Evolutionary conservation across 2,888 invertebrate genomes (phyloP).

Genomic region (Hedya salicella): DNA sequence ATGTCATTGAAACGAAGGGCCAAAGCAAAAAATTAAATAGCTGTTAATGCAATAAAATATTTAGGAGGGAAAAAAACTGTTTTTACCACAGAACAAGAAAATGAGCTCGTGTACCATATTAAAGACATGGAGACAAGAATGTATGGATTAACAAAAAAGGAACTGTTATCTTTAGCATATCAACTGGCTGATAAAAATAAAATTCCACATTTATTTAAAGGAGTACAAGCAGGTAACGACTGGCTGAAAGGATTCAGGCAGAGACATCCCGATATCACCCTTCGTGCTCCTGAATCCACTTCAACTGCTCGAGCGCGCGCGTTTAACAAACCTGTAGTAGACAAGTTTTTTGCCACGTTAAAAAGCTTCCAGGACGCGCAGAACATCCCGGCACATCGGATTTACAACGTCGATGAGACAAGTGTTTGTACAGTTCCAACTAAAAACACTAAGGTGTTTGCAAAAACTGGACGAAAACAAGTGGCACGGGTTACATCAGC

Average conservation of each 20-base stretch:
- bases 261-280: neutral
- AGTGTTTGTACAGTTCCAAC: constrained; percentile 51
- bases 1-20: neutral
- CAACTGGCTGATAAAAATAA: neutral
- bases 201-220: neutral
- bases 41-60: neutral
- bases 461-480: constrained; percentile 50
- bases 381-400: constrained; percentile 50
- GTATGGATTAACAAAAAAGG: neutral
- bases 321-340: neutral
- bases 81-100: neutral
- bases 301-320: no score
- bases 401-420: constrained; percentile 56
- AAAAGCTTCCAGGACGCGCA: constrained; percentile 45
- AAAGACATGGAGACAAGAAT: neutral
- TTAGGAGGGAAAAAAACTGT: neutral
- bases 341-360: neutral
- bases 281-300: neutral
- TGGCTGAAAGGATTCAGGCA: neutral
- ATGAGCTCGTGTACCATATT: neutral
- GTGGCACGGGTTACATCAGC: constrained; percentile 52
- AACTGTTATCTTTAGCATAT: neutral
- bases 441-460: constrained; percentile 49
- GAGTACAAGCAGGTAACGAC: neutral
- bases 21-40: neutral